Conservation (phyloP, 2,888 invertebrate genomes). For the Dexiosoma caninum region DNA sequence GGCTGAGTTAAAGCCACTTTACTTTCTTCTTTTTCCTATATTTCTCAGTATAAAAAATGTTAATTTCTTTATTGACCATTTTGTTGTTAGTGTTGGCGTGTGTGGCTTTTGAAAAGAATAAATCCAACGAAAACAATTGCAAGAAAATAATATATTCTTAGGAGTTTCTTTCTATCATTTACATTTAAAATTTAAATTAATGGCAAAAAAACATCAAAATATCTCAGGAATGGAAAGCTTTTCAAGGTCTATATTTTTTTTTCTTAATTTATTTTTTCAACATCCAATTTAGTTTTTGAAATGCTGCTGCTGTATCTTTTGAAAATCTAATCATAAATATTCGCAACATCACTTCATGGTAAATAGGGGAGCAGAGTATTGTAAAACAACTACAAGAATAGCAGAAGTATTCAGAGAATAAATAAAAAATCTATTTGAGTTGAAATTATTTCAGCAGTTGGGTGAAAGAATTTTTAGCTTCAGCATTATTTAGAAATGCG, state of each 20-base stretch:
- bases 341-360: conserved; percentile 65
- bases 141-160: conserved; percentile 37
- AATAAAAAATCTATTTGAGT: conserved; percentile 68
- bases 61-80: conserved; percentile 50
- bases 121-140: neutral
- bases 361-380: conserved; percentile 38
- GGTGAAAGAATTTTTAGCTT: neutral
- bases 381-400: conserved; percentile 6
- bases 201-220: conserved; percentile 71
- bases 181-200: conserved; percentile 76
- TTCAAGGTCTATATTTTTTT: conserved; percentile 30
- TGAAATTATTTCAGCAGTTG: conserved; percentile 73
- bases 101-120: conserved; percentile 6
- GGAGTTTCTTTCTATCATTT: conserved; percentile 68
- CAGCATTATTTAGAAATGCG: neutral
- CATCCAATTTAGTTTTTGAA: conserved; percentile 22
- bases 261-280: neutral
- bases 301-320: conserved; percentile 16
- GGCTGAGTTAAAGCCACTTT: conserved; percentile 53
- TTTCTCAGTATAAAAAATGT: conserved; percentile 6
- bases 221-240: conserved; percentile 68
- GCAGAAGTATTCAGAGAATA: neutral
- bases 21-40: neutral
- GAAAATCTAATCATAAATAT: conserved; percentile 73
- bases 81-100: neutral